A percentile compares a stretch with the other conserved stretches of the same genome.
phyloP scores from a whole-genome alignment of 37 sponge, comb jelly and placozoan species.

The Aplysina aerophoba region DNA sequence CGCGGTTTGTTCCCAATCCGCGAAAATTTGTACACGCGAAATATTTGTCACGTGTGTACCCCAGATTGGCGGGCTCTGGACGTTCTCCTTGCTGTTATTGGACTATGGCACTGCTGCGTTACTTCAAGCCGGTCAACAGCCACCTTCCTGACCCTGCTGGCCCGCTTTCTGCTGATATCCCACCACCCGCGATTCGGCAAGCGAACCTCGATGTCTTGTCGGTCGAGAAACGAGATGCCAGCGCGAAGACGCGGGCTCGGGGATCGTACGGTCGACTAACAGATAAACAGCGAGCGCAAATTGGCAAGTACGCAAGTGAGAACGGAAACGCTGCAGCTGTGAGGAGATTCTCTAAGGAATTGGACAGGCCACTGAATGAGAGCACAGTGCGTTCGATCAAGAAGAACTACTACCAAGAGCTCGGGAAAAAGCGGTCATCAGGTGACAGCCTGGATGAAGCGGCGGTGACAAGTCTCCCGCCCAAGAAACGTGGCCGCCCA shows the following conservation, averaged over 20 bases:
- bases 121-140: slow-evolving; percentile 29
- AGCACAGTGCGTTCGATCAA: slow-evolving; percentile 34
- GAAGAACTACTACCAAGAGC: slow-evolving; percentile 32
- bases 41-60: slow-evolving; percentile 5
- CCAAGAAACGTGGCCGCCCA: slow-evolving; percentile 35
- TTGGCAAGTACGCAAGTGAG: slow-evolving; percentile 24
- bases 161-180: slow-evolving; percentile 30
- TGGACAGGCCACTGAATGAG: slow-evolving; percentile 33
- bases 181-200: slow-evolving; percentile 29
- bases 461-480: slow-evolving; percentile 26
- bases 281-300: slow-evolving; percentile 17
- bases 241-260: background rate
- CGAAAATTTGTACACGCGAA: background rate
- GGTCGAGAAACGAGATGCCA: slow-evolving; percentile 23
- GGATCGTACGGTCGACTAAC: slow-evolving; percentile 33
- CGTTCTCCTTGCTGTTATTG: slow-evolving; percentile 13
- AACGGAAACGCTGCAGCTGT: slow-evolving; percentile 31
- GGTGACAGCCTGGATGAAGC: slow-evolving; percentile 9
- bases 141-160: slow-evolving; percentile 28
- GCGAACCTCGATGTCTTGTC: slow-evolving; percentile 18
- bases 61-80: background rate
- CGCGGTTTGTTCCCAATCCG: background rate
- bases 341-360: slow-evolving; percentile 20
- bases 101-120: slow-evolving; percentile 34
- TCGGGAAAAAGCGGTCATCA: slow-evolving; percentile 15